phyloP scores from a whole-genome alignment of 2,888 invertebrate genomes.

The Spisula subtruncata region DNA sequence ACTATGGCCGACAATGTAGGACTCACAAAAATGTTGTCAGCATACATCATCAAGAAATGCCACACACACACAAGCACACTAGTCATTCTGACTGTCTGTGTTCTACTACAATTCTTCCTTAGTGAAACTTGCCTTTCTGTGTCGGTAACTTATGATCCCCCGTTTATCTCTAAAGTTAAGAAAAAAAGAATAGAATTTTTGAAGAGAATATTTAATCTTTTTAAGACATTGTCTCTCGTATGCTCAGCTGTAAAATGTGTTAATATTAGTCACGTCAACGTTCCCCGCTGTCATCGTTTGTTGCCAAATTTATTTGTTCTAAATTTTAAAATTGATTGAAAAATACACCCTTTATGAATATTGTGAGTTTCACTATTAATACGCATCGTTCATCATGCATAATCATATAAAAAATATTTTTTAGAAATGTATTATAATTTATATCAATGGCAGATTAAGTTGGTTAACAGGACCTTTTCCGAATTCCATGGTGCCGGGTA shows the following conservation, averaged over 20 bases:
- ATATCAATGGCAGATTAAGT: too few relatives aligned
- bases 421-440: too few relatives aligned
- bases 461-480: too few relatives aligned
- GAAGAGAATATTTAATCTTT: background rate
- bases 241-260: background rate
- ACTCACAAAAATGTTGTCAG: background rate
- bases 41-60: background rate
- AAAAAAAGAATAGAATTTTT: background rate
- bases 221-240: background rate
- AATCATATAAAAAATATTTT: too few relatives aligned
- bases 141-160: background rate
- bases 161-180: background rate
- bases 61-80: slow-evolving; percentile 24
- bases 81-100: background rate
- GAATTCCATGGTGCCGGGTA: too few relatives aligned
- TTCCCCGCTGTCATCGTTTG: background rate
- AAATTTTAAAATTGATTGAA: background rate
- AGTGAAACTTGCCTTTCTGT: background rate
- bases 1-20: background rate
- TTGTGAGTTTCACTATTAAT: too few relatives aligned
- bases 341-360: too few relatives aligned
- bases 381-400: too few relatives aligned
- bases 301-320: background rate
- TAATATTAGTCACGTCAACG: background rate
- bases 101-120: background rate